Base-by-base conservation (phyloP, 2,888 invertebrate genomes). In the Lasioglossum figueresi region DNA sequence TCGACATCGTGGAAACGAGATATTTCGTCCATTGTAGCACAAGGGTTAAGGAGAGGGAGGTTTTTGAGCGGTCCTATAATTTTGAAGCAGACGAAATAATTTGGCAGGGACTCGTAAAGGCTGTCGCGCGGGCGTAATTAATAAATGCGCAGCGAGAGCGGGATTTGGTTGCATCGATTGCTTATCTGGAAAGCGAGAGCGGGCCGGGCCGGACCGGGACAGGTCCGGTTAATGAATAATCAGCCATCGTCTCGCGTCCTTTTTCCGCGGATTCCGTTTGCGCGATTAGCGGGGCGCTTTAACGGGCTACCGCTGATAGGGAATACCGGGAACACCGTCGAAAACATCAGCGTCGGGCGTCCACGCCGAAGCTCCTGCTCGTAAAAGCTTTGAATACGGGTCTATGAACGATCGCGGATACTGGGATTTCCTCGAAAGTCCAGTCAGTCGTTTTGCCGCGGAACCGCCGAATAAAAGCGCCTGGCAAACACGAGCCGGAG, bases 391-490 rank as follows among this genome's bases (percentile, higher is more conserved):
- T 73, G 73, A 27, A 52, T 34, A 45, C 43, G 16, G 31, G 34
- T 40, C 63, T 52, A 43, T 31, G 72, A 73, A 71, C 79, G 72
- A 37, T 70, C 70, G n/a, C 48, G 52, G n/a, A 14, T 27, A n/a
- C 31, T 19, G 31, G 71, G 45, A 78, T 71, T 71, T 63, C 34
- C 82, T 12, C 37, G 23, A 63, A 43, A 75, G 52, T 66, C 73
- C 37, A 48, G 52, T 63, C 45, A 48, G 52, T 63, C 37, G 48
- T 66, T 56, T 56, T 37, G 23, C 48, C 74, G 31, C 27, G 68
- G n/a, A 70, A 68, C 68, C 76, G 77, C 48, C 77, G 52, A 34
- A 77, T 77, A 52, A 68, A 68, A 52, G 76, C 66, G 19, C 10
- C 40, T 23, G 34, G 66, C 48, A 52, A 68, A 72, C 73, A 74